These are phyloP conservation scores for Tokudaia muenninki DNA, from an alignment of 2,797 vertebrate species.

Conservation along the genomic window DNA sequence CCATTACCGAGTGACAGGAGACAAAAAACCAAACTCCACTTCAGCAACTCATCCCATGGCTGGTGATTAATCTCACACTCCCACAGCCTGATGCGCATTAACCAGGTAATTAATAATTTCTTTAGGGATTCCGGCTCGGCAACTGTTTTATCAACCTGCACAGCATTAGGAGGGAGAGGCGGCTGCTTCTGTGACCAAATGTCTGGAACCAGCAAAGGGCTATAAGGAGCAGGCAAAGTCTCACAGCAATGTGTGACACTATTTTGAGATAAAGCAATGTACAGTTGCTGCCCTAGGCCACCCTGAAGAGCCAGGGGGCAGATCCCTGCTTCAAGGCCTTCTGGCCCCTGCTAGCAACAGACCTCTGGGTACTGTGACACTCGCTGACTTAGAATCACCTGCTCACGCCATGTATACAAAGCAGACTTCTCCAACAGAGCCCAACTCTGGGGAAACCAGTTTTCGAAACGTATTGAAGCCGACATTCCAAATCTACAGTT, in stretches of 20 bases:
- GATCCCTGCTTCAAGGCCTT: not conserved
- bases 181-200: slow-evolving; percentile 85
- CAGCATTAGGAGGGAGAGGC: slow-evolving; percentile 84
- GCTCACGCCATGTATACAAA: not conserved
- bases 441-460: not conserved
- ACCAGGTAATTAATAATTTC: slow-evolving; percentile 99
- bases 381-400: not conserved
- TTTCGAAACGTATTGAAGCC: not conserved
- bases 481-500: not conserved
- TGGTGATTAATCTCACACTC: slow-evolving; percentile 98
- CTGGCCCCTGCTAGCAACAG: not conserved
- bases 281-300: not conserved
- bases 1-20: slow-evolving; percentile 91
- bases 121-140: slow-evolving; percentile 94
- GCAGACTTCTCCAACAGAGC: not conserved
- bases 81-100: slow-evolving; percentile 98
- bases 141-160: slow-evolving; percentile 96
- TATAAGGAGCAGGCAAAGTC: slow-evolving; percentile 78
- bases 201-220: slow-evolving; percentile 80
- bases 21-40: slow-evolving; percentile 91
- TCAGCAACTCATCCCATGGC: slow-evolving; percentile 92
- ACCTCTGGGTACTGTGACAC: not conserved
- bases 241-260: slow-evolving; percentile 63
- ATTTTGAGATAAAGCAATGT: not conserved
- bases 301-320: not conserved